These are phyloP conservation scores for Scelioninae gen. 2 DNA, from an alignment of 2,888 invertebrate genomes.

Conservation along the genomic window DNA sequence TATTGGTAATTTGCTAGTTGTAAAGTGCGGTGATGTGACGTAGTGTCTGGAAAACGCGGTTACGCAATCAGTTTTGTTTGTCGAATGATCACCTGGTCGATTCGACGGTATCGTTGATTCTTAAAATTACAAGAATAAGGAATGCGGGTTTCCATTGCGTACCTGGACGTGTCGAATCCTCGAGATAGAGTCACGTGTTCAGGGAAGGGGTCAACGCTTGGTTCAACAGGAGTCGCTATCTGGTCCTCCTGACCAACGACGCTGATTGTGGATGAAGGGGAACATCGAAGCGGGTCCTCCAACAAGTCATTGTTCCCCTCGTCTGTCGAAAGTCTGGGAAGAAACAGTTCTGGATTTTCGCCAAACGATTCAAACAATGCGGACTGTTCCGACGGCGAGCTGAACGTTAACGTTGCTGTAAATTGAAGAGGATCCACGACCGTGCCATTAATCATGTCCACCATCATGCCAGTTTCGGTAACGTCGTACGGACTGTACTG, in stretches of 20 bases:
- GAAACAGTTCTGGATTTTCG: conserved; percentile 87
- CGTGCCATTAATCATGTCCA: conserved; percentile 85
- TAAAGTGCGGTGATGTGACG: conserved; percentile 70
- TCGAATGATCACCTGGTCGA: too few relatives aligned
- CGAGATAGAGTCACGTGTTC: conserved; percentile 79
- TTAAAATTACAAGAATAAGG: too few relatives aligned
- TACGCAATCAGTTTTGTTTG: too few relatives aligned
- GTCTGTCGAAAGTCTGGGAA: conserved; percentile 82
- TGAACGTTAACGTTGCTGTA: conserved; percentile 87
- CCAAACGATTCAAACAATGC: conserved; percentile 85
- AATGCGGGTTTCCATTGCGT: too few relatives aligned
- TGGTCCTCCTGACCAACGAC: conserved; percentile 72
- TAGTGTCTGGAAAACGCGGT: conserved; percentile 67
- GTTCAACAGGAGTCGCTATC: conserved; percentile 82
- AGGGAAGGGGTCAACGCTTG: conserved; percentile 83
- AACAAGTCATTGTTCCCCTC: conserved; percentile 81
- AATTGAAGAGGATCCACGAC: conserved; percentile 89
- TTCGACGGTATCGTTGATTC: too few relatives aligned
- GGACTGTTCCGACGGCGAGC: conserved; percentile 84
- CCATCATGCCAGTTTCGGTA: conserved; percentile 85
- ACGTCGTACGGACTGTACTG: conserved; percentile 81
- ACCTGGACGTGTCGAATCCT: conserved; percentile 69
- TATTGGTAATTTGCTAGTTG: conserved; percentile 66
- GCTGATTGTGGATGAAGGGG: conserved; percentile 78
- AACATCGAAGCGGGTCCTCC: conserved; percentile 81